Conservation (phyloP, 1,140 invertebrate genomes). For the Euura lappo region DNA sequence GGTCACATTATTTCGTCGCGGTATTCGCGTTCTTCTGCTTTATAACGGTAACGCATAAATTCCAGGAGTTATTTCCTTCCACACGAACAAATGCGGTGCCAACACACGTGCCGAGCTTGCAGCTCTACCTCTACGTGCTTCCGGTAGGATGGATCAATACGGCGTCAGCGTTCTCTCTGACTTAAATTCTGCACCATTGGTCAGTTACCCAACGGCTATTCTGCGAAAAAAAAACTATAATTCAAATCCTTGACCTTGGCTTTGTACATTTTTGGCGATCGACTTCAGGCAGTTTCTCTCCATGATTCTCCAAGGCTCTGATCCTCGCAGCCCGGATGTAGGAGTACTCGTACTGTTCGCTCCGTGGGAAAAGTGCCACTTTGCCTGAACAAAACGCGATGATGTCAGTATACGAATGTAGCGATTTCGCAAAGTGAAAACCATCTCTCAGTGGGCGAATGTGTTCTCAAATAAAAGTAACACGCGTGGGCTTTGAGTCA, state of each 20-base stretch:
- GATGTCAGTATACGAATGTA: too few relatives aligned
- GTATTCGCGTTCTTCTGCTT: too few relatives aligned
- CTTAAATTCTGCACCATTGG: background rate
- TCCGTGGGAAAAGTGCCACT: constrained; percentile 3
- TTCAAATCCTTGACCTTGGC: background rate
- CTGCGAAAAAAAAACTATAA: background rate
- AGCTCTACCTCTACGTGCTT: background rate
- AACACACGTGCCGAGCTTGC: background rate
- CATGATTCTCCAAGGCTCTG: background rate
- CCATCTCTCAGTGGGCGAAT: too few relatives aligned
- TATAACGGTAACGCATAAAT: too few relatives aligned
- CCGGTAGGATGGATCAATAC: background rate
- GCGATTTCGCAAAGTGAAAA: too few relatives aligned
- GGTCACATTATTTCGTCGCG: background rate
- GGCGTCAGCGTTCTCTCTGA: background rate
- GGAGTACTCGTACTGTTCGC: constrained; percentile 7
- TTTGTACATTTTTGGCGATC: background rate
- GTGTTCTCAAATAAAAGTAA: too few relatives aligned
- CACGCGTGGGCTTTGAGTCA: too few relatives aligned
- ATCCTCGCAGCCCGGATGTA: background rate
- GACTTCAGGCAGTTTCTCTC: background rate
- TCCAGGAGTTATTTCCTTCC: background rate
- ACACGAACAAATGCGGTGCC: background rate
- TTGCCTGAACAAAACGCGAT: background rate
- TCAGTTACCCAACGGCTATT: background rate